A percentile compares a stretch with the other conserved stretches of the same genome.
Evolutionary conservation across 2,888 invertebrate genomes (phyloP).

Genomic region (Andricus quercusramuli): DNA sequence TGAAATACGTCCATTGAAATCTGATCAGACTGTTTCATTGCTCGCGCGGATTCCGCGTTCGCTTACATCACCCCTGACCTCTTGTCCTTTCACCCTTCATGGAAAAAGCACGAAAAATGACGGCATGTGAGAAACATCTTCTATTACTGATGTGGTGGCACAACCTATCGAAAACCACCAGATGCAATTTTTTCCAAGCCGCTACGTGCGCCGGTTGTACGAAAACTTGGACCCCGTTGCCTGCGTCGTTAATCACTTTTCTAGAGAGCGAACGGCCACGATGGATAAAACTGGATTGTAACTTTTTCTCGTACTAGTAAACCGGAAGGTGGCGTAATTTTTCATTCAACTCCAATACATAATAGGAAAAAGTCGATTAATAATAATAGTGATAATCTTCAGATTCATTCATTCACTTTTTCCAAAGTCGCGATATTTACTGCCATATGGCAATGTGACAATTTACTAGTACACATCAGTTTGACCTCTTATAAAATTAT

Average conservation of each 20-base stretch:
- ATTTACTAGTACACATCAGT: no score
- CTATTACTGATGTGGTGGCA: constrained; percentile 29
- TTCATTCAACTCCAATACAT: constrained; percentile 29
- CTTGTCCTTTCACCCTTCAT: constrained; percentile 19
- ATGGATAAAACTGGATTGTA: constrained; percentile 13
- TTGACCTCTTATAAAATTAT: no score
- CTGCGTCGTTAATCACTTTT: constrained; percentile 67
- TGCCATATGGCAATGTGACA: no score
- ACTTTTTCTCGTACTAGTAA: constrained; percentile 21
- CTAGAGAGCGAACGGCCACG: constrained; percentile 29
- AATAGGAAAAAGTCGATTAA: neutral
- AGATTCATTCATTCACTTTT: no score
- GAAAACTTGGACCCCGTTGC: constrained; percentile 61
- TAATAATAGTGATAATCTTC: no score
- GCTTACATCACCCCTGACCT: constrained; percentile 46
- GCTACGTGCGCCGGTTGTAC: constrained; percentile 63
- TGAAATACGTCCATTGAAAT: constrained; percentile 64
- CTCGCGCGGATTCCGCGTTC: constrained; percentile 31
- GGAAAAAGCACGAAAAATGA: constrained; percentile 26
- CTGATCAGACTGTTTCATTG: constrained; percentile 59
- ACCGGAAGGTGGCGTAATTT: constrained; percentile 29
- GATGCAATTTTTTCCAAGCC: constrained; percentile 48
- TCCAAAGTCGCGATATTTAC: no score
- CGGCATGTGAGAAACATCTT: neutral
- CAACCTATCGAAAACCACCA: constrained; percentile 51